Evolutionary conservation across 2,113 vertebrate species (phyloP), one percentile per base, ranked within the genome.

Genomic region (Pao palembangensis): DNA sequence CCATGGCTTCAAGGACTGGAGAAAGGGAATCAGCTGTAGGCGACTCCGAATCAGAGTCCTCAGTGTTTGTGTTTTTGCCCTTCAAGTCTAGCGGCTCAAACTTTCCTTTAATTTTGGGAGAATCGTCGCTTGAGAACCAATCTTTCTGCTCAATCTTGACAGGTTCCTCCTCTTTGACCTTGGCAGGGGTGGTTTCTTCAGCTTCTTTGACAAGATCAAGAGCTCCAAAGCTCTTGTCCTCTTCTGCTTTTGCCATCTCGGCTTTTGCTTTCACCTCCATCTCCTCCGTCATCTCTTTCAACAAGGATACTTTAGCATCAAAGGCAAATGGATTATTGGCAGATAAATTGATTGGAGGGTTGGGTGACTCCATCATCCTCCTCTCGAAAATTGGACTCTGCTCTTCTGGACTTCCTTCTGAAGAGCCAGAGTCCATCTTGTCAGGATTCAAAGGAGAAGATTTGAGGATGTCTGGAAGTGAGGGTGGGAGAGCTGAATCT

Each of bases 401-500:
- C 53, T 91, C 88, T 57, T 88, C 87, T 2, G 88, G 86, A 61
- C 90, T 87, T 19, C 87, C 87, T 77, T 92, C 92, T 0, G 90
- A 83, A 17, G 90, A 92, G 6, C 83, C 89, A 0, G 93, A 90
- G 79, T 93, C 75, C 0, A 81, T 8, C 72, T 92, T 92, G 0
- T 91, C 80, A 1, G 92, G 81, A 82, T 86, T 93, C 15, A 94
- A 80, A 0, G 96, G 96, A 16, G 95, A 96, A 73, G 96, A 94
- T 89, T 98, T 96, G 38, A 98, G 91, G 70, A 98, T 98, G 80
- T 98, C 96, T 11, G 96, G 96, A 69, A 98, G 73, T 55, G 94
- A 87, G 0, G 93, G 92, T 0, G 94, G 94, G 0, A 93, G 87
- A 68, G 84, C 74, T 2, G 92, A 67, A 23, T 86, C 91, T 68